These are phyloP conservation scores for Trichogramma dendrolimi DNA, from an alignment of 2,888 invertebrate genomes.

Conservation along the genomic window DNA sequence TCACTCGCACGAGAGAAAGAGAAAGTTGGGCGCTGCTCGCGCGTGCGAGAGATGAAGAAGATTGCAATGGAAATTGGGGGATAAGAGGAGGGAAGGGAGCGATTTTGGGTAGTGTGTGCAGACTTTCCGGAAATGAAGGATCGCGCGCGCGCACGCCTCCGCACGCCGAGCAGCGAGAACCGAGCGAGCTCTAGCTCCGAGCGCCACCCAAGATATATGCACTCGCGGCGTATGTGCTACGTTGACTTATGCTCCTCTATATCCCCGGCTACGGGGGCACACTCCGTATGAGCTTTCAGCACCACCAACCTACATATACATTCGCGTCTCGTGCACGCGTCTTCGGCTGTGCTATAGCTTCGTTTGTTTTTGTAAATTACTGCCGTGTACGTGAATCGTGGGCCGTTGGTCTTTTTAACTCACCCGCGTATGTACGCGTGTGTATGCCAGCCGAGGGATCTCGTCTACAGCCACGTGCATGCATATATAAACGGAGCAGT, in stretches of 20 bases:
- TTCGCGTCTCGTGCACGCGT: too few species aligned
- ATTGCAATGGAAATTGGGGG: slow-evolving; percentile 19
- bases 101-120: slow-evolving; percentile 20
- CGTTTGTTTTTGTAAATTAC: too few species aligned
- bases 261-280: background rate
- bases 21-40: slow-evolving; percentile 12
- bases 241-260: slow-evolving; percentile 24
- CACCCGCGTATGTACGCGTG: too few species aligned
- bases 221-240: slow-evolving; percentile 1
- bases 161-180: background rate
- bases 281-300: slow-evolving; percentile 14
- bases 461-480: too few species aligned
- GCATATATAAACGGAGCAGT: too few species aligned
- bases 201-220: slow-evolving; percentile 17
- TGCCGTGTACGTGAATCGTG: too few species aligned
- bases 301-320: too few species aligned
- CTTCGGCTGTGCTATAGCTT: too few species aligned
- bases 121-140: slow-evolving; percentile 27
- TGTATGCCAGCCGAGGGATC: too few species aligned
- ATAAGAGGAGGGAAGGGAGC: slow-evolving; percentile 19
- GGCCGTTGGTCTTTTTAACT: too few species aligned
- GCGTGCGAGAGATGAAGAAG: slow-evolving; percentile 12
- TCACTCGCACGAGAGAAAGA: background rate
- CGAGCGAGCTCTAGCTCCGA: too few species aligned
- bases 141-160: slow-evolving; percentile 10